Base-by-base conservation (phyloP, 2,888 invertebrate species). In the Myopa testacea region DNA sequence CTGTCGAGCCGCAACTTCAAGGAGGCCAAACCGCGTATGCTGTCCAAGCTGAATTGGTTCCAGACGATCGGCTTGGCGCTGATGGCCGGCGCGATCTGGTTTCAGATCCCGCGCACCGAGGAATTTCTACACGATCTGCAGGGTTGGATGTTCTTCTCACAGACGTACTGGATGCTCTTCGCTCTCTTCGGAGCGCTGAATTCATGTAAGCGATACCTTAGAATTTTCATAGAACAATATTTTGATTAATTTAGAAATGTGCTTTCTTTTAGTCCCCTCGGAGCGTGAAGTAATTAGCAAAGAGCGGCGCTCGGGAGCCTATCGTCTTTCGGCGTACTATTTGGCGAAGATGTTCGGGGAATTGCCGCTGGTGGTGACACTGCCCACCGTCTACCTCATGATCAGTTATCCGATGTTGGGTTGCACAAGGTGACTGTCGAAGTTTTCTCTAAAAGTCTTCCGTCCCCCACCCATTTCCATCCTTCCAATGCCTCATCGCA, bases 141-240 rank as follows among this genome's bases (percentile, higher is more conserved):
- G 88, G 95, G 95, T 69, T 94, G 94, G 94, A 93, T 95, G 93
- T 95, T 95, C 88, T 95, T 95, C 89, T 94, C 94, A 78, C 93
- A 94, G 73, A 94, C 94, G 38, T 95, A 95, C 86, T 95, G 95
- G 95, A 95, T 94, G 93, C 90, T 95, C 78, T 94, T 94, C 86
- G 93, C 95, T 26, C 91, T 94, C 82, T 95, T 95, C 85, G 94
- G 94, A 82, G 94, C 95, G 71, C 91, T 95, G 58, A 93, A 93
- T 86, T 93, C 95, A 87, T 95, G 95, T 95, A 89, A 93, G 93
- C 92, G 19, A 8, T 40, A 34, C 12, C 3, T 26, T 26, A 26
- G 1, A 26, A 26, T 26, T 26, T 26, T 26, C 26, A 26, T 26
- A 26, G 26, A 2, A 26, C 2, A 26, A 26, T 26, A 26, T 60